phyloP scores from a whole-genome alignment of 2,113 vertebrate genomes.

The Callocephalon fimbriatum region DNA sequence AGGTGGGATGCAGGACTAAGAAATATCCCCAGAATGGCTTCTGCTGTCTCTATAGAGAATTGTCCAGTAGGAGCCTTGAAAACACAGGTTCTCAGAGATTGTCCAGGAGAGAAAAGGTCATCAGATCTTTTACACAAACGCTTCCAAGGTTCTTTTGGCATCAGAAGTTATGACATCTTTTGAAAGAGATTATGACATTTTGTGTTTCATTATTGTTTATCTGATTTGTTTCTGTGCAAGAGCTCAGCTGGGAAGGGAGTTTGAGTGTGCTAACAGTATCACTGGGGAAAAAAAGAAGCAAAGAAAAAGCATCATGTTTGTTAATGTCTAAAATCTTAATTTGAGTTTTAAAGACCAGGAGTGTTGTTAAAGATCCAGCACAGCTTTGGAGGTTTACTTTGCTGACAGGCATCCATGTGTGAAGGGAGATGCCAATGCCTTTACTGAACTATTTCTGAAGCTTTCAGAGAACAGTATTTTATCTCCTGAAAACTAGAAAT shows the following conservation, averaged over 20 bases:
- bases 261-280: not conserved
- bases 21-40: not conserved
- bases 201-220: not conserved
- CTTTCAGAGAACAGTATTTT: not conserved
- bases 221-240: not conserved
- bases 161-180: not conserved
- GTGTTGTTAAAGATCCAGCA: not conserved
- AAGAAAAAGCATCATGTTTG: not conserved
- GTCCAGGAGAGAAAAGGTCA: not conserved
- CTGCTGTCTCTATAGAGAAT: not conserved
- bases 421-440: not conserved
- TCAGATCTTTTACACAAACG: not conserved
- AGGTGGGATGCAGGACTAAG: not conserved
- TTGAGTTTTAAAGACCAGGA: not conserved
- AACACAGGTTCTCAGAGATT: not conserved
- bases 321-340: not conserved
- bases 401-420: not conserved
- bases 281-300: fast-evolving
- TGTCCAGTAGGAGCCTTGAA: not conserved
- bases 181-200: not conserved
- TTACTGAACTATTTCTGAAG: not conserved
- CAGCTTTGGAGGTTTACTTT: not conserved
- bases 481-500: not conserved
- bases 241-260: not conserved
- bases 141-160: not conserved